A percentile compares a stretch with the other conserved stretches of the same genome.
phyloP scores from a whole-genome alignment of 2,797 vertebrate genomes.

The Crax fasciolata region DNA sequence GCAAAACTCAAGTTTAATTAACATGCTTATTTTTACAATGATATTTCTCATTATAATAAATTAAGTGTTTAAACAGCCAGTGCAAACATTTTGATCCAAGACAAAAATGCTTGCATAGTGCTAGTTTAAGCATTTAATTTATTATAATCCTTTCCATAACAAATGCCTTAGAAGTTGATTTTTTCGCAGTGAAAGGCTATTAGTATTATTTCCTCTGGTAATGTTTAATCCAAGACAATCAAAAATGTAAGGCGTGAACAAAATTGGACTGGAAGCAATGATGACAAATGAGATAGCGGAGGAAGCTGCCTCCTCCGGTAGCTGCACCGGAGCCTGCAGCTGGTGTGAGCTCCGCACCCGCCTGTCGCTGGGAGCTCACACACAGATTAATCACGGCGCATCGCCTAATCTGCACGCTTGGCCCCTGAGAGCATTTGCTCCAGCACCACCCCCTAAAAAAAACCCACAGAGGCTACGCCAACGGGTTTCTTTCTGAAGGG shows the following conservation, averaged over 20 bases:
- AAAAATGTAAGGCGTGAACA: constrained; percentile 74
- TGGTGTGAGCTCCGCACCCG: background rate
- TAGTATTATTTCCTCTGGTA: constrained; percentile 80
- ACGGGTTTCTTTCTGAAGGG: background rate
- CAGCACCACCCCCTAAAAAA: background rate
- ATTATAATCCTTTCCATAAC: constrained; percentile 85
- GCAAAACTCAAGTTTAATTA: constrained; percentile 83
- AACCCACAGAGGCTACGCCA: background rate
- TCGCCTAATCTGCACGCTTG: fast-evolving
- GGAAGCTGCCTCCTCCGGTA: constrained; percentile 28
- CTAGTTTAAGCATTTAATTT: constrained; percentile 86
- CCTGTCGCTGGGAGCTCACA: background rate
- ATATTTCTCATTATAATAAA: constrained; percentile 85
- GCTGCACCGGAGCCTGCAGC: constrained; percentile 17
- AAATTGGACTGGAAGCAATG: constrained; percentile 57
- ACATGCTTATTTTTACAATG: constrained; percentile 82
- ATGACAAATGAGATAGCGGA: constrained; percentile 52
- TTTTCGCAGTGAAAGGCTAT: constrained; percentile 74
- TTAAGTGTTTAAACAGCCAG: constrained; percentile 86
- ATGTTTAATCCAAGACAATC: constrained; percentile 78
- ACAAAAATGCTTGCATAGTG: constrained; percentile 84
- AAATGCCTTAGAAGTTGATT: constrained; percentile 80
- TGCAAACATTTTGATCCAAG: constrained; percentile 86
- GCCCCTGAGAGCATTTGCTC: background rate
- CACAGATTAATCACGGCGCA: background rate